phyloP scores from a whole-genome alignment of 2,113 vertebrate genomes.

The Nesogale talazaci region DNA sequence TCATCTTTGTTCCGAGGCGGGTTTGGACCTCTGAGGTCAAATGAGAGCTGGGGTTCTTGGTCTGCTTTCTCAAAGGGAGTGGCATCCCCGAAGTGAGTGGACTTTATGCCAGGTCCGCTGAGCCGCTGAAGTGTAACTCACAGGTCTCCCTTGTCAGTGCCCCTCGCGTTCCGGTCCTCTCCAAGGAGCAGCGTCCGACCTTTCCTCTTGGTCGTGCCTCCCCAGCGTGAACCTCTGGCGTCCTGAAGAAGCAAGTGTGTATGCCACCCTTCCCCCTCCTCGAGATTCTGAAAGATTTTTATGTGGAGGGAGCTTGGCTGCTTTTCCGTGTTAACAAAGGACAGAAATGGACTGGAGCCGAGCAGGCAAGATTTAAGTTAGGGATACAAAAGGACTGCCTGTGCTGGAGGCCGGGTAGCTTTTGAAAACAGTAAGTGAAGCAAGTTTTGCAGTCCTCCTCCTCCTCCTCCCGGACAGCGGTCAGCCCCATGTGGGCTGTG shows the following conservation, averaged over 20 bases:
- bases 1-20: no score
- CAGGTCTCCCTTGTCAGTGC: constrained; percentile 43
- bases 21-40: background rate
- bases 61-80: background rate
- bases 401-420: constrained; percentile 17
- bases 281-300: constrained; percentile 70
- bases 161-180: constrained; percentile 13
- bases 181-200: background rate
- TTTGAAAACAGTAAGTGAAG: constrained; percentile 56
- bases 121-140: constrained; percentile 1
- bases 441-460: constrained; percentile 50
- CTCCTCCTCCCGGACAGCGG: background rate
- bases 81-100: background rate
- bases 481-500: background rate
- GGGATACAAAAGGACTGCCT: constrained; percentile 53
- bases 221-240: constrained; percentile 9
- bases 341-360: constrained; percentile 54
- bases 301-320: constrained; percentile 48
- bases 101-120: constrained; percentile 42
- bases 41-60: constrained; percentile 47
- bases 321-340: constrained; percentile 64
- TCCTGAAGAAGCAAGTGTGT: constrained; percentile 62
- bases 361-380: constrained; percentile 60
- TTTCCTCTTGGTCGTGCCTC: background rate
- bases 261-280: constrained; percentile 23